Evolutionary conservation across 2,888 invertebrate genomes (phyloP).

Genomic region (Dryococelus australis): DNA sequence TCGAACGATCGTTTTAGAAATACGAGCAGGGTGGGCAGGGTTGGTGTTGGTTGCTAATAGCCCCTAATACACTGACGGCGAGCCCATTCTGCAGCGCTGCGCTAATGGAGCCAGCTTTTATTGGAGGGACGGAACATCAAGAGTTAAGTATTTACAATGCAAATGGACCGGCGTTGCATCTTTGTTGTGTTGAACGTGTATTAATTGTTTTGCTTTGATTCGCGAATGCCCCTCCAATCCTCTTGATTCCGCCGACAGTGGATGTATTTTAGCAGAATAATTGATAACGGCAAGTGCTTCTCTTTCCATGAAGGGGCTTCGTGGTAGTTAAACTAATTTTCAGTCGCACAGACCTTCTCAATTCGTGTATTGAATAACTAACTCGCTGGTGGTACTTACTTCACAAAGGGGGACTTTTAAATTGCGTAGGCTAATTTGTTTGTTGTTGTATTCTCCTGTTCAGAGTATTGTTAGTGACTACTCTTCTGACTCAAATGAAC

Average conservation of each 20-base stretch:
- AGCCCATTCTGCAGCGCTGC: not conserved
- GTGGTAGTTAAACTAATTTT: not conserved
- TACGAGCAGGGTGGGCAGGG: not conserved
- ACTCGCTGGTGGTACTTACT: not conserved
- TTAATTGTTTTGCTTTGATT: conserved; percentile 16
- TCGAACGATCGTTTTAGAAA: too few relatives aligned
- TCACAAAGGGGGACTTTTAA: not conserved
- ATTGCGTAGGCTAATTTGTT: not conserved
- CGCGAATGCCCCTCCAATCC: not conserved
- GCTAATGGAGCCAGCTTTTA: not conserved
- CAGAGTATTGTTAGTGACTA: too few relatives aligned
- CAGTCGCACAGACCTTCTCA: not conserved
- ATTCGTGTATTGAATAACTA: not conserved
- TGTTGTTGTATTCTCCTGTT: not conserved
- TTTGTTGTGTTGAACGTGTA: not conserved
- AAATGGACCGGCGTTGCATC: conserved; percentile 8
- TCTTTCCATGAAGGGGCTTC: not conserved
- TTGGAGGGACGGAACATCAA: not conserved
- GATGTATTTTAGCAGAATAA: conserved; percentile 1
- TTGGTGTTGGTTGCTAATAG: conserved; percentile 17
- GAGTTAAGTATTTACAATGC: conserved; percentile 19
- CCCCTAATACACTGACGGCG: not conserved
- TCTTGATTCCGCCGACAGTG: not conserved
- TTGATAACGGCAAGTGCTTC: not conserved
- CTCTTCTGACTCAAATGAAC: too few relatives aligned